Evolutionary conservation across 2,113 vertebrate genomes (phyloP), one percentile per base, ranked within the genome.

Genomic region (Amazona vittata): DNA sequence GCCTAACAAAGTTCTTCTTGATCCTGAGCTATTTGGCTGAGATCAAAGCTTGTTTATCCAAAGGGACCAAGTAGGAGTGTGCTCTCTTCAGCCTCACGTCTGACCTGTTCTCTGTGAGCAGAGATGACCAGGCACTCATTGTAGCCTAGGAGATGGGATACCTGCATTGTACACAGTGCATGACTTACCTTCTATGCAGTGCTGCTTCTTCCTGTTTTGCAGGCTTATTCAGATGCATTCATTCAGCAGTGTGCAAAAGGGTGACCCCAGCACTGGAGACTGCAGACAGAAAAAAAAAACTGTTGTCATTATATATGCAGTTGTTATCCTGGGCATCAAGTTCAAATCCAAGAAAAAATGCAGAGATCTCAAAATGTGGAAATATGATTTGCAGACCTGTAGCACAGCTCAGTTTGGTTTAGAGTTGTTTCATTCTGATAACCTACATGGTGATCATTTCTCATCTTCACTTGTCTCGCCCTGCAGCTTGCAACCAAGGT

Each of bases 91-190:
- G 25, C 44, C 50, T 68, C 21, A 12, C 1, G 0, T 63, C 55
- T 89, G 52, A 53, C 41, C 15, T 1, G 0, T 75, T 86, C 62
- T 64, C 29, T 1, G 0, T 21, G 31, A 16, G 10, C 50, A 55
- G 75, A 71, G 69, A 11, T 60, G 65, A 35, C 55, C 69, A 46
- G 29, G 19, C 63, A 22, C 12, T 57, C 53, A 11, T 3, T 76
- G 25, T 31, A 43, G 68, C 57, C 1, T 6, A 50, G 22, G 57
- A 49, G 24, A 19, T 67, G 44, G 37, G 41, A 39, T 73, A 53
- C 37, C n/a, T 69, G 17, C 59, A 19, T 55, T 46, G 82, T 76
- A 33, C 8, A 8, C 14, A 6, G 31, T 49, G 31, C 28, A 37
- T 83, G 59, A 80, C 43, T 37, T 63, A 13, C 31, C 28, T 92